Evolutionary conservation across 2,113 vertebrate species (phyloP).

Genomic region (Platysteira castanea): DNA sequence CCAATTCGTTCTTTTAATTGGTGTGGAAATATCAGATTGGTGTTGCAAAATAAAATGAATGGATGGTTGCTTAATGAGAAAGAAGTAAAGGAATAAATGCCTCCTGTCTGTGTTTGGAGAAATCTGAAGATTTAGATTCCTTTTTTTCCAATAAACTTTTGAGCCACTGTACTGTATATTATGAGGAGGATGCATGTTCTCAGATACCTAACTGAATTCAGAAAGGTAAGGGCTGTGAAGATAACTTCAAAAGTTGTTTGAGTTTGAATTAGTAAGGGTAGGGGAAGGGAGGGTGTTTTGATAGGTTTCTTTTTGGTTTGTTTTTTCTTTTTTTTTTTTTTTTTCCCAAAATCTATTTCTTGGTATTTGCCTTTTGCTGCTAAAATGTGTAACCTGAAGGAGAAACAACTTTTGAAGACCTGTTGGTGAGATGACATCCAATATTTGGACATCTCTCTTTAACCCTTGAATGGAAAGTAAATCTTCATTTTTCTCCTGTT

Average conservation of each 20-base stretch:
- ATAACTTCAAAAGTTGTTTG: constrained; percentile 62
- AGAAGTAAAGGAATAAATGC: constrained; percentile 71
- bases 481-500: constrained; percentile 81
- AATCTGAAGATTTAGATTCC: constrained; percentile 81
- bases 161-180: constrained; percentile 69
- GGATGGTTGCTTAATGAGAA: constrained; percentile 73
- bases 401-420: constrained; percentile 65
- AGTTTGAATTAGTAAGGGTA: constrained; percentile 31
- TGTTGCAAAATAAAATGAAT: constrained; percentile 78
- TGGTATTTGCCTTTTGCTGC: constrained; percentile 73
- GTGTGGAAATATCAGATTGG: constrained; percentile 69
- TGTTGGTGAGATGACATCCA: constrained; percentile 66
- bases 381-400: constrained; percentile 70
- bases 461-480: constrained; percentile 74
- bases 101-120: constrained; percentile 75
- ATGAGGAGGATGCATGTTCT: constrained; percentile 59
- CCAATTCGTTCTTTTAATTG: constrained; percentile 50
- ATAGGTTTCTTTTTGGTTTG: not conserved
- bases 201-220: constrained; percentile 61
- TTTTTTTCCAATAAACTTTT: constrained; percentile 64
- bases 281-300: constrained; percentile 3
- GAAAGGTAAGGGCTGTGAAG: constrained; percentile 69
- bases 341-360: constrained; percentile 65
- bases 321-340: not conserved
- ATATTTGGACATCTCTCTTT: constrained; percentile 57